Percentiles rank a stretch among this genome's conserved stretches.
These are phyloP conservation scores for Platygyra sinensis DNA, from an alignment of 64 coral and sea anemone species.

Conservation along the genomic window DNA sequence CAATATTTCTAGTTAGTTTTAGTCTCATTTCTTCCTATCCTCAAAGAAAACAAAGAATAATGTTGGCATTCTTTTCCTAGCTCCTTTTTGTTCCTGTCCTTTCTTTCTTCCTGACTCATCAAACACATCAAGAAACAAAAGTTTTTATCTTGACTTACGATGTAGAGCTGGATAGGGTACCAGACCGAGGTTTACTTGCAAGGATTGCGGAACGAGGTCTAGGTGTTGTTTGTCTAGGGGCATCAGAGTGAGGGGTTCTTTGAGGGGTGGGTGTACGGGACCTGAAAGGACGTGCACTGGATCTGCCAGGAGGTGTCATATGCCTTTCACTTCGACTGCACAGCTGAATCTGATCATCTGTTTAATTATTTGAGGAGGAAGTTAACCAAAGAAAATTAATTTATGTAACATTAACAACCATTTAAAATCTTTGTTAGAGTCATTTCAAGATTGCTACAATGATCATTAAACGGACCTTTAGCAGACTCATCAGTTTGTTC, in stretches of 20 bases:
- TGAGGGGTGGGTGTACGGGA: conserved; percentile 46
- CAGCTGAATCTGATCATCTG: conserved; percentile 22
- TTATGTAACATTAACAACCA: not conserved
- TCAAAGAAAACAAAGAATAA: not conserved
- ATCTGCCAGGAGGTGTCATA: not conserved
- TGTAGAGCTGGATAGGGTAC: conserved; percentile 68
- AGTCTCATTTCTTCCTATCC: not conserved
- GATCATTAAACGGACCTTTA: not conserved
- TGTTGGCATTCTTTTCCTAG: not conserved
- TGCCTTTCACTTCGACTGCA: conserved; percentile 40
- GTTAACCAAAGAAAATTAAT: not conserved
- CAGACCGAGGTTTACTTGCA: conserved; percentile 54
- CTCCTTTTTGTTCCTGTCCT: not conserved
- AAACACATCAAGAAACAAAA: not conserved
- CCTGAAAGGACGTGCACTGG: conserved; percentile 10
- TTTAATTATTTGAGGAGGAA: not conserved
- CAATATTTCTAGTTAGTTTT: too few species aligned
- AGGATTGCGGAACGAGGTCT: conserved; percentile 15
- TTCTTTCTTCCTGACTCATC: not conserved
- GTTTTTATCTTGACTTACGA: conserved; percentile 67
- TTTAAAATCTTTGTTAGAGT: not conserved
- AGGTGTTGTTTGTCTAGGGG: conserved; percentile 46
- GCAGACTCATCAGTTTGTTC: not conserved
- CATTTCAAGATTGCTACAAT: not conserved
- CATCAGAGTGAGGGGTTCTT: not conserved